A percentile compares a stretch with the other conserved stretches of the same genome.
phyloP scores from a whole-genome alignment of 2,113 vertebrate genomes.

The Leucoraja erinaceus region DNA sequence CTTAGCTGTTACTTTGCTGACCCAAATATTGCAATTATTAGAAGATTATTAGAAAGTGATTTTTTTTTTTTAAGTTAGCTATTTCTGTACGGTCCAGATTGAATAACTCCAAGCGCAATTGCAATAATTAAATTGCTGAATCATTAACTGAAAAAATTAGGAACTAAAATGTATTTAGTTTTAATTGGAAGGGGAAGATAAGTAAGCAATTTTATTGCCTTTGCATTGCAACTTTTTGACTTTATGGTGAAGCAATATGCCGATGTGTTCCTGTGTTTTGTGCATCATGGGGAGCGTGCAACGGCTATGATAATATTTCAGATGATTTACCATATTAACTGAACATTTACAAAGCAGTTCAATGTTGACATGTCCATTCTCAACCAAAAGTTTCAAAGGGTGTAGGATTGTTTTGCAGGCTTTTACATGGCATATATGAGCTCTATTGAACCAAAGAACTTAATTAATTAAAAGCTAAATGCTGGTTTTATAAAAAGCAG shows the following conservation, averaged over 20 bases:
- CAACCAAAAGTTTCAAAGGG: background rate
- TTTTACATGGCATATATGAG: background rate
- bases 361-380: background rate
- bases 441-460: background rate
- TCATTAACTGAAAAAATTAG: background rate
- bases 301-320: background rate
- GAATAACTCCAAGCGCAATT: background rate
- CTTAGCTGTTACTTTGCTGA: background rate
- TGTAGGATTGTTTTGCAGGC: background rate
- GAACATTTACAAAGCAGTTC: background rate
- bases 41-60: background rate
- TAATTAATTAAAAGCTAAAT: background rate
- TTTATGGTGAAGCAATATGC: background rate
- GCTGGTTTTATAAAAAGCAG: background rate
- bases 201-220: background rate
- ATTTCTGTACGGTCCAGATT: background rate
- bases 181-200: background rate
- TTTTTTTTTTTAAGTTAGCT: background rate
- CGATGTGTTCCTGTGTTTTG: background rate
- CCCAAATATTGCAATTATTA: background rate
- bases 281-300: background rate
- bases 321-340: background rate
- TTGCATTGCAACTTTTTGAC: background rate
- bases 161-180: background rate
- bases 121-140: constrained; percentile 1